phyloP scores from a whole-genome alignment of 1,140 invertebrate species.

The Neomicropteryx cornuta region DNA sequence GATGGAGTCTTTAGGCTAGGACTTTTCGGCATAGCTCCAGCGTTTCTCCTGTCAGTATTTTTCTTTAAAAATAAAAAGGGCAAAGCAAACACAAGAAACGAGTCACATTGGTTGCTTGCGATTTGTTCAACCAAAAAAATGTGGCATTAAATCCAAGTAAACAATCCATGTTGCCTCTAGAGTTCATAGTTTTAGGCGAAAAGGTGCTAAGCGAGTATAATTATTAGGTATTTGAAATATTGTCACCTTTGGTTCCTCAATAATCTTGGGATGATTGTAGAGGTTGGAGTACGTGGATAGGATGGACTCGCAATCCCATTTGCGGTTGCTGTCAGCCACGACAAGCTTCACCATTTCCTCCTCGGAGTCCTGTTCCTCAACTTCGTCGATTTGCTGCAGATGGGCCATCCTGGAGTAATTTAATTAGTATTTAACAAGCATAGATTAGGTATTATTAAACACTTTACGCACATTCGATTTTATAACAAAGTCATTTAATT shows the following conservation, averaged over 20 bases:
- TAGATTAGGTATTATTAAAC: slow-evolving; percentile 12
- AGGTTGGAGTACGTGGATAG: slow-evolving; percentile 81
- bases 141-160: too few species aligned
- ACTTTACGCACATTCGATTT: neutral
- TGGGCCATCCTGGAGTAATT: slow-evolving; percentile 22
- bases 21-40: too few species aligned
- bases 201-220: too few species aligned
- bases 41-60: too few species aligned
- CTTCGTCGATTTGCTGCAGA: slow-evolving; percentile 38
- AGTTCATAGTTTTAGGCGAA: too few species aligned
- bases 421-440: neutral
- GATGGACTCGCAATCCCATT: slow-evolving; percentile 92
- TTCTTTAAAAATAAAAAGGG: too few species aligned
- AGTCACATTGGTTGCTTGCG: neutral
- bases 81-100: slow-evolving; percentile 6
- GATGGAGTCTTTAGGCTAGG: too few species aligned
- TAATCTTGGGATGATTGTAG: slow-evolving; percentile 85
- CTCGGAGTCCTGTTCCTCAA: slow-evolving; percentile 44
- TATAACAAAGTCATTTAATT: neutral
- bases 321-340: slow-evolving; percentile 52
- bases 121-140: too few species aligned
- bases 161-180: too few species aligned
- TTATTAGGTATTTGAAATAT: too few species aligned
- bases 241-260: slow-evolving; percentile 60
- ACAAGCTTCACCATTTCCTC: slow-evolving; percentile 48